phyloP scores from a whole-genome alignment of 1,140 invertebrate genomes.

The Microplitis mediator region DNA sequence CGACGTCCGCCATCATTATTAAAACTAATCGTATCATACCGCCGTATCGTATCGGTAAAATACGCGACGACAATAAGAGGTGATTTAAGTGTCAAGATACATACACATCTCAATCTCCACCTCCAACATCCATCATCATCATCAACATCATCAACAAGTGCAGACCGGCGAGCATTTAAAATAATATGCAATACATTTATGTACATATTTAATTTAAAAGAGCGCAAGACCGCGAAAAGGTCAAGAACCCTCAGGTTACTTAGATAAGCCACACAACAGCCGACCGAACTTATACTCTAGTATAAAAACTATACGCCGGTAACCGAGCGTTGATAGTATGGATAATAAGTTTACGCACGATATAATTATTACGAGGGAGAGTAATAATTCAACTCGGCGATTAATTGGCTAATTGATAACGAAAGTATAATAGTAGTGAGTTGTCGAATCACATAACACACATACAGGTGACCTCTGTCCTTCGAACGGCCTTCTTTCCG shows the following conservation, averaged over 20 bases:
- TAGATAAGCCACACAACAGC: constrained; percentile 36
- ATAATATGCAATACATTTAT: constrained; percentile 16
- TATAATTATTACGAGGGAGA: too few relatives aligned
- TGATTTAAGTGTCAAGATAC: not conserved
- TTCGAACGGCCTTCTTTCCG: constrained; percentile 54
- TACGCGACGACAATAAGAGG: not conserved
- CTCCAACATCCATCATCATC: too few relatives aligned
- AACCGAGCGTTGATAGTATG: not conserved
- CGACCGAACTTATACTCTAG: constrained; percentile 38
- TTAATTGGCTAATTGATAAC: too few relatives aligned
- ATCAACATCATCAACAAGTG: not conserved
- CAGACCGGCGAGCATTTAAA: not conserved
- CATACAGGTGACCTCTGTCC: constrained; percentile 46
- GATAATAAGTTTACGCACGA: too few relatives aligned
- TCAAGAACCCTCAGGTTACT: constrained; percentile 45
- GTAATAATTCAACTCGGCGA: too few relatives aligned
- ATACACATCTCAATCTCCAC: too few relatives aligned
- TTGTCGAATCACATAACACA: too few relatives aligned
- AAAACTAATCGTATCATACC: not conserved
- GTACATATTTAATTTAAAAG: constrained; percentile 37
- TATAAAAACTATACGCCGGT: not conserved
- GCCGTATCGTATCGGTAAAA: constrained; percentile 1
- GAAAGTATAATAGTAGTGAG: too few relatives aligned
- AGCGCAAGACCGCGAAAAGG: constrained; percentile 39
- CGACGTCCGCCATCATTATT: constrained; percentile 25